These are phyloP conservation scores for Nyctibius bracteatus DNA, from an alignment of 2,113 vertebrate species.

Conservation along the genomic window DNA sequence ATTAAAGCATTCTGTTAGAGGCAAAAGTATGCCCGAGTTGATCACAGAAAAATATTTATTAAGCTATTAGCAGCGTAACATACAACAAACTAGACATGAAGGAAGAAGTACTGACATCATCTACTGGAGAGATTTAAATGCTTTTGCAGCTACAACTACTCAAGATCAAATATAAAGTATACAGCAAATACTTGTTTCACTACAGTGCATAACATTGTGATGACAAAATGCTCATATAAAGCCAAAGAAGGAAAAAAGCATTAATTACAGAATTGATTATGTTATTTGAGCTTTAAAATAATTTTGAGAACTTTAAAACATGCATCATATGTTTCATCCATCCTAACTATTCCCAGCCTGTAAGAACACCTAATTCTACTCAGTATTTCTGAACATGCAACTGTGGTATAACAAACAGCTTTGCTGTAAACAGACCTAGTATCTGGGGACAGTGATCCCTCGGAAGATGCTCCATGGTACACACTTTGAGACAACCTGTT, in stretches of 20 bases:
- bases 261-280: neutral
- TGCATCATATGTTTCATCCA: neutral
- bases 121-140: neutral
- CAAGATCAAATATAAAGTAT: neutral
- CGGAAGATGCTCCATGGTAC: conserved; percentile 90
- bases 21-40: neutral
- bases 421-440: conserved; percentile 84
- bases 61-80: neutral
- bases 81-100: neutral
- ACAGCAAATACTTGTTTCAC: neutral
- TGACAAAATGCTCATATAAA: neutral
- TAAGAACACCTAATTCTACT: neutral
- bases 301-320: neutral
- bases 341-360: neutral
- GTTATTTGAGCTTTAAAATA: neutral
- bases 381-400: neutral
- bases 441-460: conserved; percentile 95
- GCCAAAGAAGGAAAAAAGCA: neutral
- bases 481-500: conserved; percentile 90
- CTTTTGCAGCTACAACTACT: neutral
- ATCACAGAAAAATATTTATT: neutral
- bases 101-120: neutral
- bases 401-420: conserved; percentile 16
- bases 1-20: neutral
- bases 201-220: neutral